Percentiles rank a stretch among this genome's conserved stretches.
Evolutionary conservation across 92 coral and sea anemone species (phyloP).

Genomic region (Meandrina meandrites): DNA sequence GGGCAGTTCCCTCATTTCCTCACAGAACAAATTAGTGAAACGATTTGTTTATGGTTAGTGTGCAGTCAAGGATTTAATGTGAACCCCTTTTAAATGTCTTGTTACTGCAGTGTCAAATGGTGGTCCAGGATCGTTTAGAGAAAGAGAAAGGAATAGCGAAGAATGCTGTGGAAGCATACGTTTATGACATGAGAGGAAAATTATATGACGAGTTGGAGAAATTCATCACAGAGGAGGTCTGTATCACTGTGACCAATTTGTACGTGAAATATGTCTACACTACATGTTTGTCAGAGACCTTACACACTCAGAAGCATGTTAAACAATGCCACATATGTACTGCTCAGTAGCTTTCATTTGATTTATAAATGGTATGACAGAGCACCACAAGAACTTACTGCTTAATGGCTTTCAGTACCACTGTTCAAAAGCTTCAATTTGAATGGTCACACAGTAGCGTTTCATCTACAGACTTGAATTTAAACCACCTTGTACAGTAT

Average conservation of each 20-base stretch:
- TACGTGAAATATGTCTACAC: neutral
- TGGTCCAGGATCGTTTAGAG: slow-evolving; percentile 84
- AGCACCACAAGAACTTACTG: too few species aligned
- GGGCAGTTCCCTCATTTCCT: neutral
- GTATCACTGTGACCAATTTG: neutral
- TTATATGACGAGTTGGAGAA: slow-evolving; percentile 63
- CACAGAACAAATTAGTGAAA: neutral
- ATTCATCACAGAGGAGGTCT: slow-evolving; percentile 78
- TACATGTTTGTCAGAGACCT: neutral
- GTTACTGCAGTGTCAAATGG: slow-evolving; percentile 73
- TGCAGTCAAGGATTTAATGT: neutral
- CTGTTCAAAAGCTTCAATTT: too few species aligned
- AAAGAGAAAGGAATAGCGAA: slow-evolving; percentile 83
- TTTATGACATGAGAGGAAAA: slow-evolving; percentile 79
- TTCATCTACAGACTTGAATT: too few species aligned
- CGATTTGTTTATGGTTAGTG: neutral
- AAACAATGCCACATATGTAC: too few species aligned
- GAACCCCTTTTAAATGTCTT: neutral
- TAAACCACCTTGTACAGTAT: too few species aligned
- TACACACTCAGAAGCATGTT: too few species aligned
- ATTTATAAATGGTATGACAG: too few species aligned
- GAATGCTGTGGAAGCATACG: slow-evolving; percentile 92
- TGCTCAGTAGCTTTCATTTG: too few species aligned
- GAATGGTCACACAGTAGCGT: too few species aligned
- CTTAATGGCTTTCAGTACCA: too few species aligned